These are phyloP conservation scores for Zaprionus tsacasi DNA, from an alignment of 1,140 invertebrate genomes.

Conservation along the genomic window DNA sequence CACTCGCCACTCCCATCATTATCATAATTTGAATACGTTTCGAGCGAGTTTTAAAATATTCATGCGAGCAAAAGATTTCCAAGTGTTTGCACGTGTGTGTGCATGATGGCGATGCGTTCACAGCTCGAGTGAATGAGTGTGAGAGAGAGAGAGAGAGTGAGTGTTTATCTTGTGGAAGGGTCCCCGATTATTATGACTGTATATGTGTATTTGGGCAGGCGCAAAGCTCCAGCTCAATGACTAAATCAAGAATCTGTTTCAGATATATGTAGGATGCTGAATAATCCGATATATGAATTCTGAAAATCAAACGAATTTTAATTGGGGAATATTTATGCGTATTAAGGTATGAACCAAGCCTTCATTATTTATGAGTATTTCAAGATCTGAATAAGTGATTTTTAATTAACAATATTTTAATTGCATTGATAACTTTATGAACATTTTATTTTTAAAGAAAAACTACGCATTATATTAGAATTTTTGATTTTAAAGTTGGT, in stretches of 20 bases:
- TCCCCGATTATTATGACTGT: constrained; percentile 55
- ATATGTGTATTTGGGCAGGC: constrained; percentile 41
- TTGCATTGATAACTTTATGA: no score
- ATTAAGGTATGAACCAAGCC: not conserved
- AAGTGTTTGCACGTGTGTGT: constrained; percentile 71
- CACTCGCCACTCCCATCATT: constrained; percentile 66
- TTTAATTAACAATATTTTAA: not conserved
- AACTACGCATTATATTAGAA: no score
- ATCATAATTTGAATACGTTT: constrained; percentile 77
- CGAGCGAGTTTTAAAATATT: constrained; percentile 73
- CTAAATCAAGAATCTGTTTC: constrained; percentile 12
- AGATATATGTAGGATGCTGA: not conserved
- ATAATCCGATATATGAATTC: constrained; percentile 8
- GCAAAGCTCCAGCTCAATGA: constrained; percentile 4
- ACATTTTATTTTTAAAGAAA: no score
- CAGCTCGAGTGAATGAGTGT: constrained; percentile 42
- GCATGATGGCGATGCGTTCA: constrained; percentile 39
- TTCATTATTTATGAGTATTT: not conserved
- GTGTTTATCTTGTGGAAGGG: constrained; percentile 28
- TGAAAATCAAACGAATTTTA: not conserved
- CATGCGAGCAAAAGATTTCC: constrained; percentile 68
- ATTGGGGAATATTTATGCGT: not conserved
- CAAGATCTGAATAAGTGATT: not conserved
- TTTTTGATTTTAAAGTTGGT: no score
- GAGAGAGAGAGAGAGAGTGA: constrained; percentile 6